Conservation (phyloP, 1,140 invertebrate genomes). For the Drosophila takahashii region DNA sequence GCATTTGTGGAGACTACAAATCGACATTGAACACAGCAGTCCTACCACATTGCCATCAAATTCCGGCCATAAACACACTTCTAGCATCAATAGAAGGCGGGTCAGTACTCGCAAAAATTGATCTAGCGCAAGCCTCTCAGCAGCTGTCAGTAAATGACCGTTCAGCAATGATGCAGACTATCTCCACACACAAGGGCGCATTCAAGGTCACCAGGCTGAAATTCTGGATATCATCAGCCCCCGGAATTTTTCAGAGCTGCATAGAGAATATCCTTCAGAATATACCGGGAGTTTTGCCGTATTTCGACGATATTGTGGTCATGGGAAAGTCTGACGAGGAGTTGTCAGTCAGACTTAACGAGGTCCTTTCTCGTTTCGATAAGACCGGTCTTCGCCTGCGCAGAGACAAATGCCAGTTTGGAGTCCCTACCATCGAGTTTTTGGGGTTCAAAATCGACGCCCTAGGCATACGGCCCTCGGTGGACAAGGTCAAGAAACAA, state of each 20-base stretch:
- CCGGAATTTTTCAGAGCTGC: neutral
- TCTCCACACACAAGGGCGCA: neutral
- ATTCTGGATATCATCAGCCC: neutral
- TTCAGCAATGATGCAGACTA: no score
- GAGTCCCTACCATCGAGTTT: neutral
- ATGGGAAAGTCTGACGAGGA: no score
- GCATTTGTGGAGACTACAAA: constrained; percentile 1
- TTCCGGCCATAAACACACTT: neutral
- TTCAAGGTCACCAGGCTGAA: neutral
- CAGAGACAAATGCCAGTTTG: neutral
- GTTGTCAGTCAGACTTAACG: no score
- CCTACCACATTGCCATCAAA: neutral
- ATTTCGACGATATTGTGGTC: no score
- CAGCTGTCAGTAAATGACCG: no score
- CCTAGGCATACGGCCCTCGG: neutral
- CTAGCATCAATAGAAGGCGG: neutral
- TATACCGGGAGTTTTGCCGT: neutral
- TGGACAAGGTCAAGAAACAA: neutral
- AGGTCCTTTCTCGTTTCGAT: no score
- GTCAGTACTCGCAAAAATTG: neutral
- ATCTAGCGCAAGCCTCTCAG: no score
- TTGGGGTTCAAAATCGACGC: neutral
- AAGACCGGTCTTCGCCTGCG: no score
- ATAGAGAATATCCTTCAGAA: neutral
- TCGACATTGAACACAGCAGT: neutral